Evolutionary conservation across 2,888 invertebrate genomes (phyloP).

Genomic region (Ceramica pisi): DNA sequence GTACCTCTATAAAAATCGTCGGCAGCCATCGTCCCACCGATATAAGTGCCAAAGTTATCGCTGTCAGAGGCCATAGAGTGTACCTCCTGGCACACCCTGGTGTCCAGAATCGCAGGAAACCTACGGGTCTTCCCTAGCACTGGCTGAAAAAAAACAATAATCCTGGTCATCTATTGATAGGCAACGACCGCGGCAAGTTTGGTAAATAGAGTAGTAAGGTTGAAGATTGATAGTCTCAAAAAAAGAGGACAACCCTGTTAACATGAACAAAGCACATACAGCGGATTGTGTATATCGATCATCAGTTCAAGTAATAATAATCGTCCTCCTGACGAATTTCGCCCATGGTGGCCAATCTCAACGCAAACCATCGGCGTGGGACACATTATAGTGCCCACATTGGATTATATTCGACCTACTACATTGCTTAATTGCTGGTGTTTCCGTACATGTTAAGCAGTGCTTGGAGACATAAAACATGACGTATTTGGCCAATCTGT

Average conservation of each 20-base stretch:
- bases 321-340: too few species aligned
- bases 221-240: too few species aligned
- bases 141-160: slow-evolving; percentile 45
- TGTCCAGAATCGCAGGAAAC: slow-evolving; percentile 90
- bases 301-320: too few species aligned
- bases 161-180: not conserved
- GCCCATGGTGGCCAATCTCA: too few species aligned
- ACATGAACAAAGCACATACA: too few species aligned
- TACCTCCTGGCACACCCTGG: slow-evolving; percentile 89
- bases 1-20: slow-evolving; percentile 95
- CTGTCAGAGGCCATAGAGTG: slow-evolving; percentile 78
- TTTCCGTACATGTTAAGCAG: slow-evolving; percentile 41
- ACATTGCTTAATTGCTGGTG: slow-evolving; percentile 45
- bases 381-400: slow-evolving; percentile 1
- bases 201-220: too few species aligned
- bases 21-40: slow-evolving; percentile 94
- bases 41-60: slow-evolving; percentile 89
- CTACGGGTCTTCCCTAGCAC: slow-evolving; percentile 78
- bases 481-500: slow-evolving; percentile 49
- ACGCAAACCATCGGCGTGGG: too few species aligned
- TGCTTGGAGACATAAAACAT: slow-evolving; percentile 39
- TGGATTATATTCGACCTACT: slow-evolving; percentile 44
- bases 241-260: too few species aligned
- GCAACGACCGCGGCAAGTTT: not conserved
- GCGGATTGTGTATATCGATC: too few species aligned